Evolutionary conservation across 1,140 invertebrate genomes (phyloP), one percentile per base, ranked within the genome.

Genomic region (Conus betulinus): DNA sequence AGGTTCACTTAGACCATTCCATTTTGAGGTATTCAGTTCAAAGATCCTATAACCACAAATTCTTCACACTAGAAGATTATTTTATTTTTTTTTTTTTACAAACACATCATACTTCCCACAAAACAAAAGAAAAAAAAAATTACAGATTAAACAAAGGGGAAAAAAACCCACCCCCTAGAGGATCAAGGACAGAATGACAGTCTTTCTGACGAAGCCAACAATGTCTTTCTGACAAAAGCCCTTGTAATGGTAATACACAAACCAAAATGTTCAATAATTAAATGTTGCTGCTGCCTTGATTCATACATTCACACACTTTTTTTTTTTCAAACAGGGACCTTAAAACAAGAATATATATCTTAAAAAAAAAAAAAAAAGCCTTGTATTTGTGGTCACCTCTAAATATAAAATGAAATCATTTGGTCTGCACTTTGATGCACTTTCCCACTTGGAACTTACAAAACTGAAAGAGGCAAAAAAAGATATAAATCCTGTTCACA

Each of bases 341-440:
- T 39, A 51, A 78, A 51, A 51, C 6, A 39, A 39, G 39, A 39
- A 39, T 39, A 39, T 11, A 11, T 78, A 23, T 52, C 51, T 51
- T 53, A 10, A 81, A 20, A 53, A 53, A 23, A 52, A 51, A 25
- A 25, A 27, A 25, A 79, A 39, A n/a, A 25, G 39, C 76, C 25
- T 39, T 53, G 3, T 7, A 87, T 11, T 6, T 87, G 57, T 27
- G 82, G 53, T 51, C 13, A 51, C 79, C 79, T 81, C 79, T 15
- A 13, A 23, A 86, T 23, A 86, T 15, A 79, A 52, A 74, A 23
- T 25, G 23, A 78, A 76, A 78, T 51, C 51, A 15, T 78, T 78
- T 87, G 85, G 85, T 87, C 85, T 87, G 85, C 74, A 78, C 74
- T 78, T 52, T 87, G 76, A 74, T 85, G 84, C 84, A 85, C 84